Evolutionary conservation across 2,113 vertebrate genomes (phyloP).

Genomic region (Vulpes ferrilata): DNA sequence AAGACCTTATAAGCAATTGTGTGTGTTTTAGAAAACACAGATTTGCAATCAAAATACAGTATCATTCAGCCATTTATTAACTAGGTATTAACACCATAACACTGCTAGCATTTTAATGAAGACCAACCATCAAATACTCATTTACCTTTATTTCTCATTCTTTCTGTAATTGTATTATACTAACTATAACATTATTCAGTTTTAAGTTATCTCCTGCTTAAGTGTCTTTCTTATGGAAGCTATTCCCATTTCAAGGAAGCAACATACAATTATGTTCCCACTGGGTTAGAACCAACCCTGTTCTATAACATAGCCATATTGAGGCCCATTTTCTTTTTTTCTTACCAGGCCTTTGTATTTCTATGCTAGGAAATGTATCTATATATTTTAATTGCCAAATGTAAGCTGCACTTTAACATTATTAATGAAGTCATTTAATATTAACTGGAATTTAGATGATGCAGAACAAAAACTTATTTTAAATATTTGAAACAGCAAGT

Average conservation of each 20-base stretch:
- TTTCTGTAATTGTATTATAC: neutral
- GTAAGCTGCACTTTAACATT: neutral
- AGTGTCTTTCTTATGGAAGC: neutral
- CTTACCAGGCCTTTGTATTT: neutral
- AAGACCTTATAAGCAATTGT: conserved; percentile 27
- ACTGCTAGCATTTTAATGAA: conserved; percentile 46
- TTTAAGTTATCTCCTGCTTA: neutral
- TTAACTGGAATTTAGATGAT: neutral
- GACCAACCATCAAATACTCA: neutral
- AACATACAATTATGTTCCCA: neutral
- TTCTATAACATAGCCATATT: neutral
- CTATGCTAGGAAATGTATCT: neutral
- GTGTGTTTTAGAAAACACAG: conserved; percentile 74
- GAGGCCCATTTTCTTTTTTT: neutral
- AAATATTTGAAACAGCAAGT: conserved; percentile 64
- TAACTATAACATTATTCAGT: neutral
- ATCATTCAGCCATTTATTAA: conserved; percentile 55
- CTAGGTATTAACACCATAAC: conserved; percentile 18
- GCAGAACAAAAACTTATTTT: conserved; percentile 23
- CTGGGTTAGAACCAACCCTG: neutral
- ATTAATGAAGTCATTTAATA: conserved; percentile 22
- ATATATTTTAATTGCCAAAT: neutral
- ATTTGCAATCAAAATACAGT: conserved; percentile 71
- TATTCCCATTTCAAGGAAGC: neutral
- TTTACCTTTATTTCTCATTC: conserved; percentile 70